Conservation (phyloP, 1,140 invertebrate species). For the Sycobia sp. region DNA sequence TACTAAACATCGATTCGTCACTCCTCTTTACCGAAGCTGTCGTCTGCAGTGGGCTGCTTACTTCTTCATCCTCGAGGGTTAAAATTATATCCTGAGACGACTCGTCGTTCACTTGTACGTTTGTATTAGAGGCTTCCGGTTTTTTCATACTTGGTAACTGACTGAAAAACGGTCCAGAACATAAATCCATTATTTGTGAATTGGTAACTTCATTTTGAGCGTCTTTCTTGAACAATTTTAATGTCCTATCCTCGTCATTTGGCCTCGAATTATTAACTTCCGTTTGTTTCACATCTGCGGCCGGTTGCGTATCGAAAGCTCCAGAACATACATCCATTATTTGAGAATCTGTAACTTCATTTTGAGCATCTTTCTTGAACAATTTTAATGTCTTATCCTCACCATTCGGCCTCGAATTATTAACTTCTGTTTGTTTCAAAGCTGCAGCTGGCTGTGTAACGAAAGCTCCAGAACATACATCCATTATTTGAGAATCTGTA, state of each 20-base stretch:
- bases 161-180: conserved; percentile 44
- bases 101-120: conserved; percentile 28
- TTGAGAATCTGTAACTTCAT: conserved; percentile 38
- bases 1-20: conserved; percentile 28
- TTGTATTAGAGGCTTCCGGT: conserved; percentile 18
- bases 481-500: conserved; percentile 41
- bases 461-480: conserved; percentile 47
- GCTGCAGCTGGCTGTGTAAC: conserved; percentile 27
- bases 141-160: conserved; percentile 28
- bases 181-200: conserved; percentile 46
- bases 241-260: too few species aligned
- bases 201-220: conserved; percentile 37
- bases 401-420: too few species aligned
- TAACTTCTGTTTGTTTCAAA: too few species aligned
- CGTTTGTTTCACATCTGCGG: too few species aligned
- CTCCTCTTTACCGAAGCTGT: conserved; percentile 12
- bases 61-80: conserved; percentile 40
- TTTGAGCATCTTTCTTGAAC: too few species aligned
- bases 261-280: too few species aligned
- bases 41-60: conserved; percentile 3
- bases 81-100: conserved; percentile 42
- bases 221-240: too few species aligned
- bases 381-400: too few species aligned
- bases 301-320: conserved; percentile 37
- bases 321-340: conserved; percentile 47